A percentile compares a stretch with the other conserved stretches of the same genome.
Conservation (phyloP, 2,113 vertebrate genomes). For the Ceyx cyanopectus region DNA sequence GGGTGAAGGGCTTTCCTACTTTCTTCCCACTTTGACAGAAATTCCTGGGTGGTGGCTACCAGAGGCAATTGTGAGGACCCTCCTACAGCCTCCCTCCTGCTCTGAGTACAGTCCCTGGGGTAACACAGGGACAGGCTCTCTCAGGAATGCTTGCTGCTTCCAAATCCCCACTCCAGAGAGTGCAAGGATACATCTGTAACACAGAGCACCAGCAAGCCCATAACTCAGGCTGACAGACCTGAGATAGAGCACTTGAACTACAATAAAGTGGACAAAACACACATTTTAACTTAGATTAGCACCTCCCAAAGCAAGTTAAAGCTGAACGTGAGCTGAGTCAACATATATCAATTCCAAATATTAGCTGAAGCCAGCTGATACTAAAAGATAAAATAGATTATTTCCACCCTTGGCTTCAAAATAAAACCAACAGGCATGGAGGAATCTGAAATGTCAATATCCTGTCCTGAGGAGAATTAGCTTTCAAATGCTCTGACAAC, state of each 20-base stretch:
- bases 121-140: not conserved
- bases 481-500: not conserved
- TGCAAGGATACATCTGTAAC: not conserved
- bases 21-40: not conserved
- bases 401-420: not conserved
- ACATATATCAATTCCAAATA: not conserved
- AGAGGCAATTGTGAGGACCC: not conserved
- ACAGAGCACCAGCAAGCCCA: not conserved
- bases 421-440: not conserved
- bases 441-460: not conserved
- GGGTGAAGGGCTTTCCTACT: not conserved
- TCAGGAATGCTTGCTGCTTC: not conserved
- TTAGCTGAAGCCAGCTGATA: not conserved
- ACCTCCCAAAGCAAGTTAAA: not conserved
- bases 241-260: not conserved
- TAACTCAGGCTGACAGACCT: not conserved
- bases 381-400: not conserved
- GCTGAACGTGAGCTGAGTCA: not conserved
- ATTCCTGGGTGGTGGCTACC: rapidly evolving
- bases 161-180: not conserved
- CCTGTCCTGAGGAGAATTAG: not conserved
- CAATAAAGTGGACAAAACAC: not conserved
- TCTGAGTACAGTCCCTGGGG: not conserved
- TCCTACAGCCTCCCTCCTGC: not conserved
- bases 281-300: not conserved